These are phyloP conservation scores for Nasonovia ribisnigri DNA, from an alignment of 2,888 invertebrate genomes.

Conservation along the genomic window DNA sequence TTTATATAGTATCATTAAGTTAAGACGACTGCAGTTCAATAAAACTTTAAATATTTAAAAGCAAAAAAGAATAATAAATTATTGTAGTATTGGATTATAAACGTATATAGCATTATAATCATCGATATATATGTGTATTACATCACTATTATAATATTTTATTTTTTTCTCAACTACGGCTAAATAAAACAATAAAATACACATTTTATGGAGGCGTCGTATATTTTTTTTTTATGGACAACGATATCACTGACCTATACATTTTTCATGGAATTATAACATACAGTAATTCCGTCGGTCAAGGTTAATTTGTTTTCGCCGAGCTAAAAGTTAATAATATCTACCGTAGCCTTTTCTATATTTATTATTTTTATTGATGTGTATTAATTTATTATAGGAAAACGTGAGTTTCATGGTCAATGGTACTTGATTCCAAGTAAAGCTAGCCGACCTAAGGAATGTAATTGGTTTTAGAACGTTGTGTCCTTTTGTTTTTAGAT, in stretches of 20 bases:
- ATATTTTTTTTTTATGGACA: background rate
- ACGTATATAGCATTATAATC: background rate
- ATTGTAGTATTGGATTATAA: no score
- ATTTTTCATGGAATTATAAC: background rate
- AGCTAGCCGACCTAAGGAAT: background rate
- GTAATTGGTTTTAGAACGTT: background rate
- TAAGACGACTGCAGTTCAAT: background rate
- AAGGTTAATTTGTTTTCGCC: conserved; percentile 30
- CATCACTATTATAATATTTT: background rate
- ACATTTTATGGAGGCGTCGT: background rate
- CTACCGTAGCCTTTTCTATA: background rate
- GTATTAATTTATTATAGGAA: background rate
- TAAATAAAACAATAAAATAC: background rate
- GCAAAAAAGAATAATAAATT: background rate
- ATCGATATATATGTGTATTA: background rate
- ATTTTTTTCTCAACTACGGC: background rate
- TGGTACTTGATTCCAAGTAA: background rate
- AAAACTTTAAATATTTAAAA: background rate
- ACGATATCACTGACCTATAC: background rate
- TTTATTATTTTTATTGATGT: conserved; percentile 8
- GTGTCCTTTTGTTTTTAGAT: background rate
- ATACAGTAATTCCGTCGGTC: background rate
- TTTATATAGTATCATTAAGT: background rate
- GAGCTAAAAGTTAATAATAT: background rate
- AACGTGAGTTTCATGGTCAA: background rate